Conservation (phyloP, 2,113 vertebrate genomes). For the Grantiella picta region DNA sequence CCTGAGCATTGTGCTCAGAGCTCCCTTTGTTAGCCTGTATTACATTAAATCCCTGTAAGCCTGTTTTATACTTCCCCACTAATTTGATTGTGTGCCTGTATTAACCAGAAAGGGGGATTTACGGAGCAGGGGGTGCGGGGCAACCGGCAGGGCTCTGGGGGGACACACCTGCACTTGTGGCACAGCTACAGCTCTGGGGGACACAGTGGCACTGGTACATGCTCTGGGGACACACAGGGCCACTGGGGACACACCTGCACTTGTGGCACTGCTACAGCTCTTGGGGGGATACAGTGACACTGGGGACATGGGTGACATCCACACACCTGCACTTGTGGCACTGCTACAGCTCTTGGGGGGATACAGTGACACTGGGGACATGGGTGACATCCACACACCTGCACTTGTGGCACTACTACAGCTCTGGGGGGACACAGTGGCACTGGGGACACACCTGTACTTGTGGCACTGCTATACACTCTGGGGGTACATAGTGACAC, state of each 20-base stretch:
- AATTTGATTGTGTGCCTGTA: conserved; percentile 25
- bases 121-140: background rate
- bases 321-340: too few species aligned
- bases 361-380: too few species aligned
- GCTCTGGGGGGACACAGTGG: too few species aligned
- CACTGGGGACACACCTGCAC: too few species aligned
- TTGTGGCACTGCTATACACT: background rate
- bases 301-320: too few species aligned
- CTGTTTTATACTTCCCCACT: conserved; percentile 58
- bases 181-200: background rate
- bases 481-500: too few species aligned
- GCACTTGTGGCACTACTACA: too few species aligned
- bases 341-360: too few species aligned
- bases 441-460: background rate
- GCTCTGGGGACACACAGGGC: background rate
- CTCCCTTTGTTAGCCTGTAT: conserved; percentile 29
- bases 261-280: background rate
- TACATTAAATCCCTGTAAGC: conserved; percentile 55
- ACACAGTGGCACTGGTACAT: too few species aligned
- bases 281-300: background rate
- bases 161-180: conserved; percentile 73
- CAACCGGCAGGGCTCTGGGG: background rate
- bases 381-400: too few species aligned
- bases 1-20: background rate
- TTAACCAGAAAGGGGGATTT: background rate